Evolutionary conservation across 1,140 invertebrate genomes (phyloP).

Genomic region (Hetaerina americana): DNA sequence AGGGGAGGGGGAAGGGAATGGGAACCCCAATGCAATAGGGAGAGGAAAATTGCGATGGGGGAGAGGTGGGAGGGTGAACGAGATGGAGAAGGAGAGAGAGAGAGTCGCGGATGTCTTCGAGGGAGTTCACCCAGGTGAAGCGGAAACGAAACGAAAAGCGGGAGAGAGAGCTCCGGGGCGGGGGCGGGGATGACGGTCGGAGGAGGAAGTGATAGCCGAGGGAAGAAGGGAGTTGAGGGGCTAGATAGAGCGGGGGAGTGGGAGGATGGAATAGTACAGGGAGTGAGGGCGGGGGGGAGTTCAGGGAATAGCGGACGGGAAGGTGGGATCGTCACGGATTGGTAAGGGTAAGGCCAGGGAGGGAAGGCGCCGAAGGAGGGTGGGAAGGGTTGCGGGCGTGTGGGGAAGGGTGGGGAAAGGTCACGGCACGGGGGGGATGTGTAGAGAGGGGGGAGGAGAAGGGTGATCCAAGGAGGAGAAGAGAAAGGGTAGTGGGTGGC

Average conservation of each 20-base stretch:
- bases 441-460: not conserved
- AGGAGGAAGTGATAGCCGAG: no score
- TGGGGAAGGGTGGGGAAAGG: not conserved
- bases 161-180: no score
- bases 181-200: no score
- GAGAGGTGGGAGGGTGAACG: no score
- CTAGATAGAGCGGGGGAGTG: not conserved
- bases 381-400: no score
- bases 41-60: no score
- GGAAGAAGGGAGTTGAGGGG: no score
- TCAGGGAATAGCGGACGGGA: not conserved
- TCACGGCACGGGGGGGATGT: not conserved
- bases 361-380: not conserved
- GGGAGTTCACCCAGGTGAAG: not conserved
- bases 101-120: no score
- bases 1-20: not conserved
- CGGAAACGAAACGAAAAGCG: no score
- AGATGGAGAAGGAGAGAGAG: no score
- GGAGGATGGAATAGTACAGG: not conserved
- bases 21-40: no score
- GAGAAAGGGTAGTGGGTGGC: not conserved
- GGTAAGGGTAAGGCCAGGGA: not conserved
- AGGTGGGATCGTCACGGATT: not conserved
- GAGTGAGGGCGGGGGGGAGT: not conserved
- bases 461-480: not conserved